phyloP scores from a whole-genome alignment of 2,113 vertebrate genomes.

The Platanista minor region DNA sequence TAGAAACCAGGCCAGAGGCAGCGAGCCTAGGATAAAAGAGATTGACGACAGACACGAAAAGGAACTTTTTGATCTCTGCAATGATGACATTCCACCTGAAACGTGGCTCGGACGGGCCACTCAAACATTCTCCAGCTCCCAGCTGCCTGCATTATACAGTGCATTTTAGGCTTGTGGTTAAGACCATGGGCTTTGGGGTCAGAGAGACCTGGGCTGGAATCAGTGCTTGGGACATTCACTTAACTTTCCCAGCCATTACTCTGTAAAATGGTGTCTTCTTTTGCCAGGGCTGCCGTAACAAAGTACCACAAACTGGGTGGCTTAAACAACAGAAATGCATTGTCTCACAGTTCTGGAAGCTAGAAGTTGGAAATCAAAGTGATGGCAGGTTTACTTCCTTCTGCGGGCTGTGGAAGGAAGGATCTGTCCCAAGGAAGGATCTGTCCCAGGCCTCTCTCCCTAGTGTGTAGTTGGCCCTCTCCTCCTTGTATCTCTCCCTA shows the following conservation, averaged over 20 bases:
- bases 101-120: background rate
- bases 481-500: background rate
- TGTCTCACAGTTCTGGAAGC: background rate
- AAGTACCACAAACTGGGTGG: background rate
- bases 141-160: too few species aligned
- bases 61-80: background rate
- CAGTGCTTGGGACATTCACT: background rate
- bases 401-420: background rate
- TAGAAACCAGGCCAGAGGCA: slow-evolving; percentile 35
- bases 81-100: background rate
- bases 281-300: background rate
- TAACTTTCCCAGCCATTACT: background rate
- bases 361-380: background rate
- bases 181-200: background rate
- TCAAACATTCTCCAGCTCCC: background rate
- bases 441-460: background rate
- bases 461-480: background rate
- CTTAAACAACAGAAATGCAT: background rate
- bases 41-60: background rate
- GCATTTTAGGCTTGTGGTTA: background rate
- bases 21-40: slow-evolving; percentile 22
- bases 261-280: background rate
- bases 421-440: accelerated
- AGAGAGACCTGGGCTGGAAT: background rate
- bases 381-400: background rate